Percentiles rank a stretch among this genome's conserved stretches.
Conservation (phyloP, 2,888 invertebrate genomes). For the Orthonevra nobilis region DNA sequence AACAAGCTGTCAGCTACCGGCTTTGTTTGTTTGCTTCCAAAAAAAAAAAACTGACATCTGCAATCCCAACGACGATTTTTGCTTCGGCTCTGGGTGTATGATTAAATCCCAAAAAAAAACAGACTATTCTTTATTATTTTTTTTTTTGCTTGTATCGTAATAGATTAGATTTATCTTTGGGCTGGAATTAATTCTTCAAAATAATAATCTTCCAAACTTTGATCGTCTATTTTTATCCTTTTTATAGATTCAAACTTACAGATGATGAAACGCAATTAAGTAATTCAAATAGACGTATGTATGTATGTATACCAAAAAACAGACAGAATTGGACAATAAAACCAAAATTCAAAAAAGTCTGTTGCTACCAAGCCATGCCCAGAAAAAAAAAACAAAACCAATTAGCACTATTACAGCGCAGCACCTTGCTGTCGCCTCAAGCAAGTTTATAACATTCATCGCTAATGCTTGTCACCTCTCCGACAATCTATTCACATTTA, state of each 20-base stretch:
- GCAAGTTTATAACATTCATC: slow-evolving; percentile 3
- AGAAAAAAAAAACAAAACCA: neutral
- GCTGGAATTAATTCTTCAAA: slow-evolving; percentile 17
- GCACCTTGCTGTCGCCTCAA: neutral
- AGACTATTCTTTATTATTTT: neutral
- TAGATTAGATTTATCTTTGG: slow-evolving; percentile 15
- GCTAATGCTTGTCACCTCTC: neutral
- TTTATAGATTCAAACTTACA: too few relatives aligned
- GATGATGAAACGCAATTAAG: too few relatives aligned
- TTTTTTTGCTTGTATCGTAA: too few relatives aligned
- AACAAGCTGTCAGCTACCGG: slow-evolving; percentile 11
- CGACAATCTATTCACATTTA: slow-evolving; percentile 7
- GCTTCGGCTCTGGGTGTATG: neutral
- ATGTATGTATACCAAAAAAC: too few relatives aligned
- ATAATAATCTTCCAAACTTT: neutral
- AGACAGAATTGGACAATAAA: too few relatives aligned
- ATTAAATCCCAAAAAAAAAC: neutral
- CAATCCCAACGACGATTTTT: slow-evolving; percentile 16
- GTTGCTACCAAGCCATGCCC: slow-evolving; percentile 21
- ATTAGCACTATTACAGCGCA: slow-evolving; percentile 12
- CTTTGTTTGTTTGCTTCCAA: slow-evolving; percentile 7
- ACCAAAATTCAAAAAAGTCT: neutral
- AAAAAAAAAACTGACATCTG: slow-evolving; percentile 10
- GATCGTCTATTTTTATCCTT: too few relatives aligned
- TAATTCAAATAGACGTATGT: too few relatives aligned